Evolutionary conservation across 2,888 invertebrate species (phyloP).

Genomic region (Lapara coniferarum): DNA sequence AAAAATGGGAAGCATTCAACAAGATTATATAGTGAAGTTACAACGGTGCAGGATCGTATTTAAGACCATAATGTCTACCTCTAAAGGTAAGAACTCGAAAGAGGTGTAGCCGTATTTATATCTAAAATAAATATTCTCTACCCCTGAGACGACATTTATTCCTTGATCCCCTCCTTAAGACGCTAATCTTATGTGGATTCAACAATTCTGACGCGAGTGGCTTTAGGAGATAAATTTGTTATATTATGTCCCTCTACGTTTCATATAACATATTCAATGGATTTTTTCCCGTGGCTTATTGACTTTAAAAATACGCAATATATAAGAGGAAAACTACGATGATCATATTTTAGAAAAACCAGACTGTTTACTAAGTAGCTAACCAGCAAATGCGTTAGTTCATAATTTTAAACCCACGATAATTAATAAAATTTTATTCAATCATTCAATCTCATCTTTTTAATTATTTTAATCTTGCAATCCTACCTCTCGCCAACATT

Average conservation of each 20-base stretch:
- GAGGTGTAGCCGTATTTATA: neutral
- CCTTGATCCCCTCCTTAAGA: neutral
- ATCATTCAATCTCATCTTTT: neutral
- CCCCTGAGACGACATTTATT: neutral
- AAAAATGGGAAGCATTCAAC: neutral
- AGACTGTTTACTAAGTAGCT: no score
- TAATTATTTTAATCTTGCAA: constrained; percentile 4
- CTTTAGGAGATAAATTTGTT: neutral
- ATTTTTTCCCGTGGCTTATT: no score
- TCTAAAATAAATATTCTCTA: neutral
- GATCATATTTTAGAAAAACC: no score
- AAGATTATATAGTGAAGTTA: neutral
- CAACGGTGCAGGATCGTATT: neutral
- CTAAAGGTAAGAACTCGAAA: no score
- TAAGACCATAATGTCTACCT: no score
- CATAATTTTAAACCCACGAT: neutral
- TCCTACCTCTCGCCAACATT: neutral
- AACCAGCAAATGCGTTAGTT: no score
- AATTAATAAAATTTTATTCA: no score
- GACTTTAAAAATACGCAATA: no score
- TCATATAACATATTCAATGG: neutral
- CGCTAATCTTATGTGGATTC: neutral
- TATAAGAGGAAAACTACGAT: no score
- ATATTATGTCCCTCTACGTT: neutral
- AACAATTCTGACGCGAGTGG: neutral